phyloP scores from a whole-genome alignment of 2,888 invertebrate genomes.

The Orchesellides sinensis region DNA sequence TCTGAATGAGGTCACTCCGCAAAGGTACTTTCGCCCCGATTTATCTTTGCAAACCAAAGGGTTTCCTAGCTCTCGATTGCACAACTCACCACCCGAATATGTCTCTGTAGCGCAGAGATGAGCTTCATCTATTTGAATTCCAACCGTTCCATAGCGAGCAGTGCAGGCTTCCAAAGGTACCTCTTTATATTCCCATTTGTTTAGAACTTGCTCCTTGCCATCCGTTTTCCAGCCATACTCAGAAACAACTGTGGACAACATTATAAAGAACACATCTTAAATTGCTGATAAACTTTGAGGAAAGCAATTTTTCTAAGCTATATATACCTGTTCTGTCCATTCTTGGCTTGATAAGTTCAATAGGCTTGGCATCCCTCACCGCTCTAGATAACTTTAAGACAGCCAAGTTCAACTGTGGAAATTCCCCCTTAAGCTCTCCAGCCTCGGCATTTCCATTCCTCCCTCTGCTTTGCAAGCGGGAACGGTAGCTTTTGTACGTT shows the following conservation, averaged over 20 bases:
- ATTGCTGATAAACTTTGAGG: background rate
- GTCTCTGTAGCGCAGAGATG: constrained; percentile 40
- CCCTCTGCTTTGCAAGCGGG: constrained; percentile 7
- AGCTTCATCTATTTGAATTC: constrained; percentile 39
- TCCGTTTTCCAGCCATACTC: constrained; percentile 49
- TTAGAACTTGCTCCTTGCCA: constrained; percentile 31
- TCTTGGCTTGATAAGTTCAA: constrained; percentile 24
- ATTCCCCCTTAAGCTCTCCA: constrained; percentile 22
- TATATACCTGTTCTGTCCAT: constrained; percentile 20
- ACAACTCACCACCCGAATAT: constrained; percentile 27
- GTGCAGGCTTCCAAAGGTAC: constrained; percentile 29
- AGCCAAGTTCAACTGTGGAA: constrained; percentile 43
- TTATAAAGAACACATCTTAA: background rate
- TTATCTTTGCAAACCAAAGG: constrained; percentile 35
- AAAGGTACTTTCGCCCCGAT: constrained; percentile 29
- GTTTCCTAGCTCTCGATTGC: constrained; percentile 47
- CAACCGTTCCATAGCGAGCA: constrained; percentile 40
- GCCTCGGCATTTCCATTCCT: background rate
- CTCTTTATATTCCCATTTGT: constrained; percentile 38
- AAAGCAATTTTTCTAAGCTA: background rate
- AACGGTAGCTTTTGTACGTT: constrained; percentile 36
- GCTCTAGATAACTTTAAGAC: constrained; percentile 34
- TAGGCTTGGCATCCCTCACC: constrained; percentile 16
- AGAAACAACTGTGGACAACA: constrained; percentile 16
- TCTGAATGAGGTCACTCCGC: constrained; percentile 24